phyloP scores from a whole-genome alignment of 2,888 invertebrate species.

The Pyrochroa serraticornis region DNA sequence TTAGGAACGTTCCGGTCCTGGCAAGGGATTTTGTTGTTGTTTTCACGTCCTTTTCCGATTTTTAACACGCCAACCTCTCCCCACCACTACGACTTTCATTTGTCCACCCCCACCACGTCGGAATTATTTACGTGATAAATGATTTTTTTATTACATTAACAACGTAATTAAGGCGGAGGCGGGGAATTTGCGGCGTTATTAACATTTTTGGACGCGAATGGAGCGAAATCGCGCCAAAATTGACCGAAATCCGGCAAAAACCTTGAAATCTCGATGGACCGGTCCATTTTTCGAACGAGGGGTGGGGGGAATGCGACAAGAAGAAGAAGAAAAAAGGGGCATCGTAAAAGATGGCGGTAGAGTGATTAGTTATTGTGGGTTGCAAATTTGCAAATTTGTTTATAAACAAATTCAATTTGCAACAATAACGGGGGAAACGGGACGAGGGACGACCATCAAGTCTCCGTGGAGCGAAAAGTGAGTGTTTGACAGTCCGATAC shows the following conservation, averaged over 20 bases:
- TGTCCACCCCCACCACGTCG: slow-evolving; percentile 32
- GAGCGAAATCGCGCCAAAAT: not conserved
- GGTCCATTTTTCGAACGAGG: slow-evolving; percentile 50
- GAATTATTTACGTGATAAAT: slow-evolving; percentile 31
- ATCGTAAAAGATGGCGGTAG: slow-evolving; percentile 57
- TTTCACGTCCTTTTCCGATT: slow-evolving; percentile 49
- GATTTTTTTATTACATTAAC: slow-evolving; percentile 33
- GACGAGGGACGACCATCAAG: not conserved
- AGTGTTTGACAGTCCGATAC: slow-evolving; percentile 13
- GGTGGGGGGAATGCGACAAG: slow-evolving; percentile 39
- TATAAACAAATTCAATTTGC: slow-evolving; percentile 48
- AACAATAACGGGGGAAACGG: slow-evolving; percentile 2
- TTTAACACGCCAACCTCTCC: slow-evolving; percentile 46
- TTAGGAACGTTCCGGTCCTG: not conserved
- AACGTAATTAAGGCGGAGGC: slow-evolving; percentile 24
- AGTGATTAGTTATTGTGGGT: slow-evolving; percentile 53
- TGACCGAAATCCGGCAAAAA: slow-evolving; percentile 2
- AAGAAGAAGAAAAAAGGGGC: slow-evolving; percentile 51
- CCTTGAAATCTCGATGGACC: slow-evolving; percentile 43
- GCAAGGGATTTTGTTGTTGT: slow-evolving; percentile 27
- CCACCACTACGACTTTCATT: slow-evolving; percentile 45
- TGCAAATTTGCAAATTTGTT: slow-evolving; percentile 57
- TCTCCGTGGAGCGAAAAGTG: slow-evolving; percentile 18
- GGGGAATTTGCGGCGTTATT: slow-evolving; percentile 13
- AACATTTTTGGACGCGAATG: not conserved